Conservation (phyloP, 2,797 vertebrate genomes). For the Enteromius mattozi region DNA sequence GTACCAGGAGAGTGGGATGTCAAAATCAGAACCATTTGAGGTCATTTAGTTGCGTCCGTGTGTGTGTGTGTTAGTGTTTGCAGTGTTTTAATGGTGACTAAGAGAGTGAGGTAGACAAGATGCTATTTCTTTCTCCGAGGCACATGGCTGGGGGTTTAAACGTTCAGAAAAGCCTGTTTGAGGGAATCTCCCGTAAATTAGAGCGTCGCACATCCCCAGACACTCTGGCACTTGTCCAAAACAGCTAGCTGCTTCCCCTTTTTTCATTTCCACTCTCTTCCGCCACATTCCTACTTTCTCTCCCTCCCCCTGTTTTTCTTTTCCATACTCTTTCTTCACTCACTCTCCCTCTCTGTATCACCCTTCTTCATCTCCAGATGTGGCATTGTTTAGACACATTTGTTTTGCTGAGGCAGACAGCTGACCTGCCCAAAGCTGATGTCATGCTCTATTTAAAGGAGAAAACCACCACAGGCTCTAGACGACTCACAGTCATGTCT, state of each 20-base stretch:
- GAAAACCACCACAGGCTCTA: slow-evolving; percentile 61
- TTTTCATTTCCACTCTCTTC: slow-evolving; percentile 71
- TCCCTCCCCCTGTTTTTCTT: slow-evolving; percentile 11
- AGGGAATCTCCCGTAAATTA: slow-evolving; percentile 77
- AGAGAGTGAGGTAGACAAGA: not conserved
- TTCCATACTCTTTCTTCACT: slow-evolving; percentile 26
- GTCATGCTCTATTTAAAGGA: slow-evolving; percentile 80
- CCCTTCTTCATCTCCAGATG: slow-evolving; percentile 74
- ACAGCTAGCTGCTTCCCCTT: slow-evolving; percentile 72
- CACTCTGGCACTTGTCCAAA: slow-evolving; percentile 72
- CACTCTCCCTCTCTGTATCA: slow-evolving; percentile 14
- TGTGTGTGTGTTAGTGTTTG: not conserved
- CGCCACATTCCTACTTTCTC: slow-evolving; percentile 69
- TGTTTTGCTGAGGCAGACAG: slow-evolving; percentile 70
- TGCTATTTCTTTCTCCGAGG: slow-evolving; percentile 16
- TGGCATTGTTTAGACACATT: slow-evolving; percentile 79
- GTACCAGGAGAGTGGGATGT: not conserved
- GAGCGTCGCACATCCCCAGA: slow-evolving; percentile 73
- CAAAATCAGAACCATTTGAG: not conserved
- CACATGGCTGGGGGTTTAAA: slow-evolving; percentile 61
- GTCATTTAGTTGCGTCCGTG: not conserved
- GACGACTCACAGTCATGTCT: not conserved
- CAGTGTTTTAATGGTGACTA: slow-evolving; percentile 16
- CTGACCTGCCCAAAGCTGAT: slow-evolving; percentile 74
- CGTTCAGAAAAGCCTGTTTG: slow-evolving; percentile 36